Evolutionary conservation across 2,797 vertebrate genomes (phyloP), one percentile per base, ranked within the genome.

Genomic region (Euphonia xanthogaster): DNA sequence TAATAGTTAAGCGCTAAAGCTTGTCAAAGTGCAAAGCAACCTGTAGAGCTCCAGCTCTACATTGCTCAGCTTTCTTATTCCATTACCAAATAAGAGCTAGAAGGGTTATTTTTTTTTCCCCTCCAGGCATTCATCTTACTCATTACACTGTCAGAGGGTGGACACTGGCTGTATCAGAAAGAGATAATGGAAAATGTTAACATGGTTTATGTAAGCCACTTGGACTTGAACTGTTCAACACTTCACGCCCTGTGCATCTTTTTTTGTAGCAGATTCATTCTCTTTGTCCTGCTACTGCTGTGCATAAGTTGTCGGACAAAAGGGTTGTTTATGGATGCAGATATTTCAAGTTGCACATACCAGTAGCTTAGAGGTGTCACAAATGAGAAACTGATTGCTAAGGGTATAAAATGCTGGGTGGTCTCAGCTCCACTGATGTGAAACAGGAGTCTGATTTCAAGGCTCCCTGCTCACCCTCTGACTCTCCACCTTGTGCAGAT

Each of bases 121-220:
- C 51, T 66, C 15, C 12, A 37, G n/a, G 62, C 82, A 75, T 94
- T 93, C 33, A 48, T 88, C 85, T 90, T 90, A 12, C 51, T 95
- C 33, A 12, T 94, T 83, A 81, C 88, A 55, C 33, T 80, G 58
- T 75, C 85, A 75, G 72, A 81, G 70, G 20, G 48, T 58, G 44
- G 51, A 75, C 80, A n/a, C 20, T 84, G 79, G 42, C 50, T 92
- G 8, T 37, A 5, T 73, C 45, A 48, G 58, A 63, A 78, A 58
- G 62, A 70, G 53, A 58, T 60, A 91, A 93, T 78, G 62, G 85
- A 65, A 93, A 90, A 86, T 45, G 54, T 91, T 88, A 80, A 45
- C 78, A 14, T 20, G 24, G 25, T 91, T 92, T 86, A 47, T 70
- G 81, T 62, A 83, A 94, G 61, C 48, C 53, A 42, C 78, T 62